Evolutionary conservation across 2,888 invertebrate genomes (phyloP).

Genomic region (Idaea biselata): DNA sequence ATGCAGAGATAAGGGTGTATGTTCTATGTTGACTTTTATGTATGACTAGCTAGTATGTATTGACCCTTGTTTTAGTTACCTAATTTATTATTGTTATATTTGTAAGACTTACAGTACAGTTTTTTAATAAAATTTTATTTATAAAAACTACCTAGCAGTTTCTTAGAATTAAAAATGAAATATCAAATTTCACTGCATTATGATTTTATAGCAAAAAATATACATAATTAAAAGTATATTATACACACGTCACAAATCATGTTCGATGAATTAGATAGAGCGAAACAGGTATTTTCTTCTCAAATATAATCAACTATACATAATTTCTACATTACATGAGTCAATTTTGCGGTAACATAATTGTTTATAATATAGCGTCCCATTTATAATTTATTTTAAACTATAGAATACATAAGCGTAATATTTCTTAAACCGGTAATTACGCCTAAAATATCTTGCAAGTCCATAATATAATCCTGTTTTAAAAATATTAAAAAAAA

Average conservation of each 20-base stretch:
- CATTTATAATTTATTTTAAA: constrained; percentile 16
- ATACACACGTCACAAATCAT: constrained; percentile 72
- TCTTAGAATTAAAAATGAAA: constrained; percentile 51
- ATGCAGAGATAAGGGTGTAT: no score
- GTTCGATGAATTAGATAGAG: constrained; percentile 50
- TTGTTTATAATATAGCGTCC: constrained; percentile 17
- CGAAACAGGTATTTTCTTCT: constrained; percentile 36
- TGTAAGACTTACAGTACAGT: constrained; percentile 7
- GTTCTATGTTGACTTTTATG: constrained; percentile 15
- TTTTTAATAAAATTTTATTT: constrained; percentile 4
- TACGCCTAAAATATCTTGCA: not conserved
- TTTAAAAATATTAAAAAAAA: not conserved
- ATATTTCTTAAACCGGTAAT: constrained; percentile 5
- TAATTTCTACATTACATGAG: constrained; percentile 35
- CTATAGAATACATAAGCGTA: constrained; percentile 17
- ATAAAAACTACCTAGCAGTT: constrained; percentile 4
- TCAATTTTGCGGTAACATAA: constrained; percentile 25
- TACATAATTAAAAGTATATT: constrained; percentile 70
- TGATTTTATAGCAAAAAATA: constrained; percentile 79
- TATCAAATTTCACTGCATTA: constrained; percentile 68
- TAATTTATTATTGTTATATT: constrained; percentile 4
- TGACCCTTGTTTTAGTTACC: constrained; percentile 8
- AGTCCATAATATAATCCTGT: not conserved
- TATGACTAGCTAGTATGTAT: not conserved
- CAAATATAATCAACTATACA: constrained; percentile 34